These are phyloP conservation scores for Patella vulgata DNA, from an alignment of 1,140 invertebrate species.

Conservation along the genomic window DNA sequence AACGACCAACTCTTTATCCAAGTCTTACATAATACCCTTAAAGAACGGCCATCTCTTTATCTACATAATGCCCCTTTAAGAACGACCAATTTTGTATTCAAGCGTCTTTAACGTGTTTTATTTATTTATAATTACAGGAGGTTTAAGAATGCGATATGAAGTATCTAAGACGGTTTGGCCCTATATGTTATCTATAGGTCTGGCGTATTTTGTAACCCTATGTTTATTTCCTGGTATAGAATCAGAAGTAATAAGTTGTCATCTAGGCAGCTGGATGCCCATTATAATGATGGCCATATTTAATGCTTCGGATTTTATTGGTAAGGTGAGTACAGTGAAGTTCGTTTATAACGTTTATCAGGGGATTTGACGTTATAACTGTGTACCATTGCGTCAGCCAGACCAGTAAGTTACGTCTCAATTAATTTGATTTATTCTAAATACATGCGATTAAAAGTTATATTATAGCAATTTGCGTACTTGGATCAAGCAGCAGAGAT, in stretches of 20 bases:
- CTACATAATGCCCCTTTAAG: no score
- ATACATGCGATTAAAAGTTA: no score
- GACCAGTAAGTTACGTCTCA: no score
- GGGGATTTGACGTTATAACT: neutral
- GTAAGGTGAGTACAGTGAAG: slow-evolving; percentile 73
- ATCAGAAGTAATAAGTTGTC: slow-evolving; percentile 86
- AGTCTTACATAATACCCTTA: no score
- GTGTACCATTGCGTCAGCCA: no score
- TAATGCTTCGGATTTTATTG: slow-evolving; percentile 85
- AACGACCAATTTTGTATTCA: no score
- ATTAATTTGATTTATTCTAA: no score
- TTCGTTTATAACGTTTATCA: neutral
- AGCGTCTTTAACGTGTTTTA: no score
- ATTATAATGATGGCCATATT: slow-evolving; percentile 89
- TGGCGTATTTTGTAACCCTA: slow-evolving; percentile 88
- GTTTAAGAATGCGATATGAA: slow-evolving; percentile 33
- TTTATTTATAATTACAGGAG: slow-evolving; percentile 34
- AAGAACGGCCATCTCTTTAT: no score
- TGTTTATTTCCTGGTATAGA: slow-evolving; percentile 90
- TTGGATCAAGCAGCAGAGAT: no score
- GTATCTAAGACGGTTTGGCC: slow-evolving; percentile 81
- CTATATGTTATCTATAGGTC: slow-evolving; percentile 85
- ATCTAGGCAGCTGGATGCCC: slow-evolving; percentile 87
- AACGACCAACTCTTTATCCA: no score
- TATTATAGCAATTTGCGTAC: no score